A percentile compares a stretch with the other conserved stretches of the same genome.
phyloP scores from a whole-genome alignment of 2,113 vertebrate species.

The Sinosuthora webbiana region DNA sequence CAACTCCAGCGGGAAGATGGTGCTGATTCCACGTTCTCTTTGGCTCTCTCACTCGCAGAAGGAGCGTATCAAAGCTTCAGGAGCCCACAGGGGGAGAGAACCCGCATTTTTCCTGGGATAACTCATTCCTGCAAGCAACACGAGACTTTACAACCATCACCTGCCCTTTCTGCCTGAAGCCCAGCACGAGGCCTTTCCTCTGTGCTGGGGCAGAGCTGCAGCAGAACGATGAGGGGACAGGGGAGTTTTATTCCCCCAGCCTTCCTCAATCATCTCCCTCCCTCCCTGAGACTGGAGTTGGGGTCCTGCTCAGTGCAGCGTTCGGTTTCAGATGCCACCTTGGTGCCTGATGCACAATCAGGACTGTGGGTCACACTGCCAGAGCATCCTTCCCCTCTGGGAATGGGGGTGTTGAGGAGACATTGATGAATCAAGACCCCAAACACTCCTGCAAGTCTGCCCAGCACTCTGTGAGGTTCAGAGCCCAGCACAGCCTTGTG shows the following conservation, averaged over 20 bases:
- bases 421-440: background rate
- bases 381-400: background rate
- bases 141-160: background rate
- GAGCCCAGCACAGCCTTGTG: background rate
- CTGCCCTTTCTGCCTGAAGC: background rate
- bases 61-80: background rate
- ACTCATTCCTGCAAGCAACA: background rate
- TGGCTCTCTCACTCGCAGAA: background rate
- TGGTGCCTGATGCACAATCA: background rate
- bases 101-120: background rate
- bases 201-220: background rate
- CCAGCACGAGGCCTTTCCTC: accelerated
- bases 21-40: background rate
- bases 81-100: background rate
- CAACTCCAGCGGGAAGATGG: background rate
- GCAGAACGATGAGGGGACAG: background rate
- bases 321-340: background rate
- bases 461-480: background rate
- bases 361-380: accelerated
- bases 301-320: background rate
- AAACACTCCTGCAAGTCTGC: background rate
- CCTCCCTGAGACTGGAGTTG: background rate
- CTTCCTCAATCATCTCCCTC: background rate
- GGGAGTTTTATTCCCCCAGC: background rate
- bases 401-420: background rate